Evolutionary conservation across 2,888 invertebrate genomes (phyloP).

Genomic region (Acanthopleura granulata): DNA sequence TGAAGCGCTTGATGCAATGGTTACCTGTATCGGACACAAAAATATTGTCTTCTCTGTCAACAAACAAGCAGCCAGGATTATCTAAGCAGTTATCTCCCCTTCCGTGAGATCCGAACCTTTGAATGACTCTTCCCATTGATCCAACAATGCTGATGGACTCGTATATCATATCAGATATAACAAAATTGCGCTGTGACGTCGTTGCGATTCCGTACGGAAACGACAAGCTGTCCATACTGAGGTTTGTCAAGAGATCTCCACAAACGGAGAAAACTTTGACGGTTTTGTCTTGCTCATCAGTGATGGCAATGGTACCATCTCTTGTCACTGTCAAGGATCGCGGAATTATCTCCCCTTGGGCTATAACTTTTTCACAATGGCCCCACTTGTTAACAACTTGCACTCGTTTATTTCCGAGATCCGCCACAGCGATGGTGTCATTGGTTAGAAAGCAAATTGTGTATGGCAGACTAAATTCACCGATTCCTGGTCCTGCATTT

Average conservation of each 20-base stretch:
- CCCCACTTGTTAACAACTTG: slow-evolving; percentile 36
- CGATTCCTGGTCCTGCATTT: slow-evolving; percentile 24
- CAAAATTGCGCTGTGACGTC: slow-evolving; percentile 28
- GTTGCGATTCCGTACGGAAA: slow-evolving; percentile 35
- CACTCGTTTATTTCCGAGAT: slow-evolving; percentile 34
- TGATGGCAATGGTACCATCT: slow-evolving; percentile 28
- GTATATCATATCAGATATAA: slow-evolving; percentile 40
- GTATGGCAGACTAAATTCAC: slow-evolving; percentile 34
- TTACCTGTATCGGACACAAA: slow-evolving; percentile 40
- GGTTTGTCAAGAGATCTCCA: slow-evolving; percentile 18
- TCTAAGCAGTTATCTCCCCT: slow-evolving; percentile 29
- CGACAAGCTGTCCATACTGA: slow-evolving; percentile 24
- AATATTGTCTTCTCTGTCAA: slow-evolving; percentile 31
- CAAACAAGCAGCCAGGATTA: slow-evolving; percentile 35
- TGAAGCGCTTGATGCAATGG: slow-evolving; percentile 39
- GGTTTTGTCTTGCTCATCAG: slow-evolving; percentile 37
- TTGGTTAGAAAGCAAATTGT: slow-evolving; percentile 33
- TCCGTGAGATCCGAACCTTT: slow-evolving; percentile 34
- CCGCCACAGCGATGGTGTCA: slow-evolving; percentile 33
- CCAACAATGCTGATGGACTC: slow-evolving; percentile 34
- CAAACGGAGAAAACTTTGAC: slow-evolving; percentile 29
- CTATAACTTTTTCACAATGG: slow-evolving; percentile 25
- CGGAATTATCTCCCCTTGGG: slow-evolving; percentile 30
- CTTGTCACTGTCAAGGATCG: slow-evolving; percentile 28
- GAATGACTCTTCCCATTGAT: slow-evolving; percentile 27